A percentile compares a stretch with the other conserved stretches of the same genome.
Evolutionary conservation across 2,113 vertebrate genomes (phyloP).

Genomic region (Sterrhoptilus dennistouni): DNA sequence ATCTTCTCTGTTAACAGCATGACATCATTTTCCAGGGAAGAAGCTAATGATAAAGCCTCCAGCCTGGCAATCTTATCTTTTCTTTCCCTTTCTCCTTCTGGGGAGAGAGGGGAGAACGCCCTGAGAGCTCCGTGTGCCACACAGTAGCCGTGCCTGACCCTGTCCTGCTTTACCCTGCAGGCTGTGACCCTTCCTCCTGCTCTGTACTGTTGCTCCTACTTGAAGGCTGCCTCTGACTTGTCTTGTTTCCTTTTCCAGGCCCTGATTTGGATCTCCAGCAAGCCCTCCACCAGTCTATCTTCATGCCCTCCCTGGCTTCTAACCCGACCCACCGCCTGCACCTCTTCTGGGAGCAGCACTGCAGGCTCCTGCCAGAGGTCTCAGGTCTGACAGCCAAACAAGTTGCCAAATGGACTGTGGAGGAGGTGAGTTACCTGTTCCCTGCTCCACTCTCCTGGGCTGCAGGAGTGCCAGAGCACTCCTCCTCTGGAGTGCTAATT

Average conservation of each 20-base stretch:
- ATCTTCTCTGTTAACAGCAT: conserved; percentile 54
- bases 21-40: conserved; percentile 59
- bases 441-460: neutral
- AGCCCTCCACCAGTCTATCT: conserved; percentile 88
- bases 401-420: conserved; percentile 87
- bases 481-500: neutral
- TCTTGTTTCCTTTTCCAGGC: conserved; percentile 37
- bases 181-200: neutral
- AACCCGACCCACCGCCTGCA: conserved; percentile 82
- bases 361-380: conserved; percentile 88
- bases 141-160: neutral
- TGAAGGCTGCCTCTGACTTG: neutral
- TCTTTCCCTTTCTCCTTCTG: neutral
- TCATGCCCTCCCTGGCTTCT: conserved; percentile 82
- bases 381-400: conserved; percentile 85
- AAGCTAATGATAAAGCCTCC: conserved; percentile 17
- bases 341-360: conserved; percentile 91
- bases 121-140: neutral
- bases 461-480: neutral
- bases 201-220: neutral
- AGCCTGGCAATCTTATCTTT: conserved; percentile 26
- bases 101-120: neutral
- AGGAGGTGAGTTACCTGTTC: conserved; percentile 80
- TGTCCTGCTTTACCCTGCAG: neutral
- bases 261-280: conserved; percentile 83